Conservation (phyloP, 1,140 invertebrate genomes). For the Diabrotica virgifera region DNA sequence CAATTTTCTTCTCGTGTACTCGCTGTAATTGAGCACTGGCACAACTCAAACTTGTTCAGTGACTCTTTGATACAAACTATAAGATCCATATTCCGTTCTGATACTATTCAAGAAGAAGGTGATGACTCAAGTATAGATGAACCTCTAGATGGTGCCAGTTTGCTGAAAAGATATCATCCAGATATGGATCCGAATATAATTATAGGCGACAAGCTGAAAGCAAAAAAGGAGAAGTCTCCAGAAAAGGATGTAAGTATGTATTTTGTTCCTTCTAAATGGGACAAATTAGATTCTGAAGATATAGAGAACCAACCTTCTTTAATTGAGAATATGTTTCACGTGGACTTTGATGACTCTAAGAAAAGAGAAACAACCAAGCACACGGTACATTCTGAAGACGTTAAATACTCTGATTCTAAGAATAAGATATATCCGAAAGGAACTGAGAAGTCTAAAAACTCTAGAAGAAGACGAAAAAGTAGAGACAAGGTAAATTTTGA, state of each 20-base stretch:
- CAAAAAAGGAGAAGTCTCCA: conserved; percentile 7
- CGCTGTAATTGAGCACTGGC: conserved; percentile 90
- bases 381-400: background rate
- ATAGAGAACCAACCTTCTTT: conserved; percentile 83
- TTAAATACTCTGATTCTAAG: no score
- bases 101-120: conserved; percentile 15
- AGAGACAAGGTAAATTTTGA: no score
- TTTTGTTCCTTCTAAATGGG: conserved; percentile 90
- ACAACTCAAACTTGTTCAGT: conserved; percentile 95
- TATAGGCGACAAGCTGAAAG: background rate
- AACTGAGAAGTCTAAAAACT: no score
- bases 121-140: conserved; percentile 38
- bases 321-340: conserved; percentile 75
- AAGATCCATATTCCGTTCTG: background rate
- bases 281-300: conserved; percentile 83
- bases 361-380: no score
- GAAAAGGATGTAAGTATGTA: conserved; percentile 49
- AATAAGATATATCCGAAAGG: no score
- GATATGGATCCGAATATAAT: conserved; percentile 20
- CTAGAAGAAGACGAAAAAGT: no score
- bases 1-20: conserved; percentile 68
- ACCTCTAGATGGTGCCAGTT: conserved; percentile 45
- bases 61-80: conserved; percentile 81
- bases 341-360: conserved; percentile 35
- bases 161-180: conserved; percentile 37